Percentiles rank a stretch among this genome's conserved stretches.
These are phyloP conservation scores for Dipodomys spectabilis DNA, from an alignment of 2,113 vertebrate species.

Conservation along the genomic window DNA sequence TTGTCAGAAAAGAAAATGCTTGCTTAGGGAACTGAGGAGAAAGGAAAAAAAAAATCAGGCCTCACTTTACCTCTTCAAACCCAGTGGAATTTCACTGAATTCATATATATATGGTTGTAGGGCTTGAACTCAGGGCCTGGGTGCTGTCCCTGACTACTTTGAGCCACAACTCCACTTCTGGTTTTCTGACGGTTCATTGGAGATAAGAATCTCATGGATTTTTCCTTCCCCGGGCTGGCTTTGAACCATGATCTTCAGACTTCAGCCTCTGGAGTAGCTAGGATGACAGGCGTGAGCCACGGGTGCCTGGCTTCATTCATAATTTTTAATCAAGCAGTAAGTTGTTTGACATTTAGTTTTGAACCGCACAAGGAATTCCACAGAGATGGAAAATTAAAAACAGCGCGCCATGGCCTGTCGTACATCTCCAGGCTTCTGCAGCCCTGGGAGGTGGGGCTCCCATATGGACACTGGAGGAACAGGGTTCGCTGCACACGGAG, in stretches of 20 bases:
- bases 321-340: background rate
- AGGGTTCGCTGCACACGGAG: rapidly evolving
- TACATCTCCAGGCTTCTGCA: background rate
- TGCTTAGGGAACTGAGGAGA: background rate
- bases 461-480: background rate
- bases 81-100: background rate
- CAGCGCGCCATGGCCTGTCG: background rate
- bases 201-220: too few relatives aligned
- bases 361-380: background rate
- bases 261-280: too few relatives aligned
- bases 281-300: too few relatives aligned
- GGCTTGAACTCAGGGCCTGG: too few relatives aligned
- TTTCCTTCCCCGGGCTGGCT: too few relatives aligned
- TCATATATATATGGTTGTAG: too few relatives aligned
- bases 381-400: background rate
- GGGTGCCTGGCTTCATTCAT: background rate
- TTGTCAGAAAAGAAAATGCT: background rate
- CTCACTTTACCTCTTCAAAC: background rate
- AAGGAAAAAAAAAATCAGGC: background rate
- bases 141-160: too few relatives aligned
- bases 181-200: too few relatives aligned
- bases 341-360: background rate
- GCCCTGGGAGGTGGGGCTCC: background rate
- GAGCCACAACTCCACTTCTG: too few relatives aligned
- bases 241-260: too few relatives aligned